Percentiles rank a stretch among this genome's conserved stretches.
phyloP scores from a whole-genome alignment of 2,888 invertebrate genomes.

The Laothoe populi region DNA sequence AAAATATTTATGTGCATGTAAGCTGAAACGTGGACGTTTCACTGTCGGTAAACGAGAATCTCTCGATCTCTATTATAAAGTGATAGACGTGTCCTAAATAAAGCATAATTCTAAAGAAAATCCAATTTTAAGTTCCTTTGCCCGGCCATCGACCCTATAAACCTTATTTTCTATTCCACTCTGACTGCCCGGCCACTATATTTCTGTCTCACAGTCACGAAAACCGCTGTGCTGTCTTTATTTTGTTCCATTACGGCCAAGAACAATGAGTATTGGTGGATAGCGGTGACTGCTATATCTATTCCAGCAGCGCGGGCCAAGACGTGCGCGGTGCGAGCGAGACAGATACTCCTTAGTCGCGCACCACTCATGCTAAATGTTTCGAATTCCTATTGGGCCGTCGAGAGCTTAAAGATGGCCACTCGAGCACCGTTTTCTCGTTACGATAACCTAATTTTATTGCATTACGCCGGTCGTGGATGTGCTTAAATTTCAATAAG shows the following conservation, averaged over 20 bases:
- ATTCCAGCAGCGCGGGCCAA: constrained; percentile 57
- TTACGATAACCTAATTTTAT: constrained; percentile 82
- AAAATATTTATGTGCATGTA: constrained; percentile 9
- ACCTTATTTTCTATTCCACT: constrained; percentile 69
- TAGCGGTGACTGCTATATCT: constrained; percentile 69
- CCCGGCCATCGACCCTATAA: constrained; percentile 83
- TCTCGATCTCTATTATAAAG: constrained; percentile 6
- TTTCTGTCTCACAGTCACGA: constrained; percentile 79
- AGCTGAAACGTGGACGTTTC: constrained; percentile 2
- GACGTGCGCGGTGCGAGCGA: constrained; percentile 50
- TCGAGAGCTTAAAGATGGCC: constrained; percentile 80
- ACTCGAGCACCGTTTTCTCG: constrained; percentile 78
- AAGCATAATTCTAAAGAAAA: constrained; percentile 74
- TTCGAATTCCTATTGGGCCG: constrained; percentile 80
- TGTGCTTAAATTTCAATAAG: constrained; percentile 80
- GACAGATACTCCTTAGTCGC: constrained; percentile 57
- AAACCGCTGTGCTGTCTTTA: constrained; percentile 83
- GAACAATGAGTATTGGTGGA: constrained; percentile 81
- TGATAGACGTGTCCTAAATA: constrained; percentile 59
- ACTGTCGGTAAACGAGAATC: background rate
- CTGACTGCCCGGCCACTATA: constrained; percentile 55
- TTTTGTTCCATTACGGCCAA: constrained; percentile 83
- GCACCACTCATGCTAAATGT: constrained; percentile 61
- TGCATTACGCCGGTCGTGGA: constrained; percentile 73
- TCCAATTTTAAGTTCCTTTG: constrained; percentile 79